Evolutionary conservation across 1,140 invertebrate genomes (phyloP), one percentile per base, ranked within the genome.

Genomic region (Pseudoatta argentina): DNA sequence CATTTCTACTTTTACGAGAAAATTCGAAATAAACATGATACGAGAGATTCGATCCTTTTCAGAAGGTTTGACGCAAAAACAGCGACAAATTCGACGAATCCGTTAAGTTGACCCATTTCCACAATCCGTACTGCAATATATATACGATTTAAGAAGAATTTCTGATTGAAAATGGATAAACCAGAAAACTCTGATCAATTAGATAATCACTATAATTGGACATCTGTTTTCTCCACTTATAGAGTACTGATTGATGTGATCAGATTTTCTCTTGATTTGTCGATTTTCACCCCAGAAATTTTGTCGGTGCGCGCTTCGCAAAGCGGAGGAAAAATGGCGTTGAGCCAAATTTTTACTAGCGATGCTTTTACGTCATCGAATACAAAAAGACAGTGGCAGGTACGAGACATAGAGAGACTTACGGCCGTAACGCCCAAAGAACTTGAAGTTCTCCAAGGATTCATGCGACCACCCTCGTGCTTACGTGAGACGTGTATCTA

Each of bases 71-170:
- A 34, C 14, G 69, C 44, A 75, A 63, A 83, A 83, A 83, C 24
- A n/a, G 39, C 39, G 51, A 82, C 18, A 61, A 61, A 82, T 59
- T 44, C 69, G 30, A 83, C 69, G 55, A 75, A 63, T 83, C 69
- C 55, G 44, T 82, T 61, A 82, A 18, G 79, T 73, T 21, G 69
- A 83, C 79, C 79, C 7, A 55, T 73, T 82, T 82, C 55, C 79
- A 44, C 55, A 44, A 73, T 27, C 34, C 30, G 55, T 34, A 18
- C 21, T 21, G 64, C 39, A 53, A 82, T 44, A 44, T 3, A 39
- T 39, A 39, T 39, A 44, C 8, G 39, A 44, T 44, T 44, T 44
- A 44, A 44, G 39, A 44, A 44, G 10, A 44, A 44, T 44, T 44
- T 44, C 39, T 44, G 39, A 1, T 44, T 44, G 3, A 12, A 44